Evolutionary conservation across 37 sponge, comb jelly and placozoan genomes (phyloP).

Genomic region (Tethya wilhelma): DNA sequence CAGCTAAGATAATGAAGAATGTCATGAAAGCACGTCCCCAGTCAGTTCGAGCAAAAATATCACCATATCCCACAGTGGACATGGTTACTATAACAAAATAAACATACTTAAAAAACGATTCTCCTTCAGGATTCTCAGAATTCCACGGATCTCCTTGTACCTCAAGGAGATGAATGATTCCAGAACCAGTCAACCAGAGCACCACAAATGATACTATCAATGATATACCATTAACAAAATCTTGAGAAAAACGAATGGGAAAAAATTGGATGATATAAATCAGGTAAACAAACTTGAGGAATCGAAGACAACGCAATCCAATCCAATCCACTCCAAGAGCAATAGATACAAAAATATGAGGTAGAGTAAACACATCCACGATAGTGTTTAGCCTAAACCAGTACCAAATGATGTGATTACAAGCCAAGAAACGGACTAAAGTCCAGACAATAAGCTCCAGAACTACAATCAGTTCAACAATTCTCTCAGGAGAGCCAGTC

Average conservation of each 20-base stretch:
- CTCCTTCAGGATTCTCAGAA: conserved; percentile 1
- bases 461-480: conserved; percentile 41
- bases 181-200: conserved; percentile 66
- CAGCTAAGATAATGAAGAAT: conserved; percentile 75
- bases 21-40: conserved; percentile 69
- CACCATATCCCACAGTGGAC: conserved; percentile 92
- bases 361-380: conserved; percentile 77
- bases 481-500: background rate
- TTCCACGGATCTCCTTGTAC: conserved; percentile 86
- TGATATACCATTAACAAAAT: conserved; percentile 8
- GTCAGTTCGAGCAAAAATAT: conserved; percentile 62
- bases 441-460: conserved; percentile 27
- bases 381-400: conserved; percentile 65
- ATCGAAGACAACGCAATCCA: conserved; percentile 60
- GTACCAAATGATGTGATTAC: conserved; percentile 17
- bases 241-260: conserved; percentile 26
- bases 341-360: conserved; percentile 56
- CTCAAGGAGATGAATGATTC: conserved; percentile 78
- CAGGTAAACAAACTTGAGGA: conserved; percentile 57
- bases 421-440: conserved; percentile 40
- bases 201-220: conserved; percentile 42
- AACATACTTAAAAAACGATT: conserved; percentile 29
- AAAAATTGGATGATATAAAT: conserved; percentile 28
- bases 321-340: conserved; percentile 69
- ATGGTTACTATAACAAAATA: conserved; percentile 85